Base-by-base conservation (phyloP, 2,888 invertebrate genomes). In the Brachycybe producta region DNA sequence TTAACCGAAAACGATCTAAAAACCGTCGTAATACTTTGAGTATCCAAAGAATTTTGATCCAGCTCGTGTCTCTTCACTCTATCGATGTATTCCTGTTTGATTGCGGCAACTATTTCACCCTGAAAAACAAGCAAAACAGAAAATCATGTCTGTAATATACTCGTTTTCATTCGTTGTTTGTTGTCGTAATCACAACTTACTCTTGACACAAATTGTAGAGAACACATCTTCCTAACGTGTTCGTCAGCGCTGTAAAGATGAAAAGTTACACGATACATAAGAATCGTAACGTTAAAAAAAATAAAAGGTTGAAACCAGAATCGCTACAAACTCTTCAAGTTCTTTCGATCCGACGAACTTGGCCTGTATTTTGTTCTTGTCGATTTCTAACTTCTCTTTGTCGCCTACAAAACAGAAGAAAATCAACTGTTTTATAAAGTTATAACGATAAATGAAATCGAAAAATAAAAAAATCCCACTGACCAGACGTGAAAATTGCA, bases 1-100 rank as follows among this genome's bases (percentile, higher is more conserved):
- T 8, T 32, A 13, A 35, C 36, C 72, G n/a, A 21, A 11, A 21
- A 3, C 2, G 24, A 26, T 23, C 40, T 26, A 21, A 40, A 19
- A 40, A 15, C 40, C 13, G 17, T 17, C 5, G 5, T 28, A 27
- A 65, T 73, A 84, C 84, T 76, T 69, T 67, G 75, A 2, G 77
- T 74, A 71, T 90, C 88, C 55, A 77, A 72, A 0, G 85, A 83
- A 13, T 69, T 69, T 23, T 64, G 67, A 65, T 88, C 87, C 54
- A 77, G 75, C 2, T 74, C 65, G 64, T 88, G 83, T 47, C 82
- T 70, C 59, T 73, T 74, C 0, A 90, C 82, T 57, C 74, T 69
- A 19, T 74, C 70, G 0, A 77, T 65, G 21, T 17, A 21, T 21
- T 19, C 15, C 17, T n/a, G 30, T 19, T 41, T 49, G 24, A 49